Conservation (phyloP, 2,113 vertebrate genomes). For the Menidia beryllina region DNA sequence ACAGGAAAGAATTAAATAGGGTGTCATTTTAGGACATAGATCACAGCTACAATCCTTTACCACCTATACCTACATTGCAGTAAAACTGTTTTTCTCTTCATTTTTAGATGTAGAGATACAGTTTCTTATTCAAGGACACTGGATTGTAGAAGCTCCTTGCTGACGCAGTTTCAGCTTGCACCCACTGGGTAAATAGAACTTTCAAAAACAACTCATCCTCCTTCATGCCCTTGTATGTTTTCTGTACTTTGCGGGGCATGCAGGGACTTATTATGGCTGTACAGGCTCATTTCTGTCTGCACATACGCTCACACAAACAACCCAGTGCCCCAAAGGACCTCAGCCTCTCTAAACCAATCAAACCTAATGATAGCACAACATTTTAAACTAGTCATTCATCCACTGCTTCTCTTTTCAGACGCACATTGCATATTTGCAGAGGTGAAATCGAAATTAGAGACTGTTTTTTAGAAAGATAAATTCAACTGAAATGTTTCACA, state of each 20-base stretch:
- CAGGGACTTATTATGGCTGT: constrained; percentile 12
- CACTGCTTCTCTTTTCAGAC: constrained; percentile 10
- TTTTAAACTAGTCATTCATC: constrained; percentile 55
- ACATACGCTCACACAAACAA: constrained; percentile 27
- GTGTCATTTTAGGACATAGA: background rate
- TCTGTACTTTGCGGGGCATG: constrained; percentile 28
- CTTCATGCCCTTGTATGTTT: constrained; percentile 31
- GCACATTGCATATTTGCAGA: background rate
- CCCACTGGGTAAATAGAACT: constrained; percentile 34
- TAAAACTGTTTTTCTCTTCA: background rate
- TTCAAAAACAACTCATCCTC: constrained; percentile 37
- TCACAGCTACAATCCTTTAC: background rate
- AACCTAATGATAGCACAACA: constrained; percentile 66
- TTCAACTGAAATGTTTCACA: too few species aligned
- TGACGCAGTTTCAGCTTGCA: constrained; percentile 23
- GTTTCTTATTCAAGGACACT: constrained; percentile 29
- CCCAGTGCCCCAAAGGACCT: constrained; percentile 29
- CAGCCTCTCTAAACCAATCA: constrained; percentile 80
- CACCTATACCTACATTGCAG: too few species aligned
- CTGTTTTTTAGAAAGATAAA: too few species aligned
- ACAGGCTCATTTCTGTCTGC: constrained; percentile 15
- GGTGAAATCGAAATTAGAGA: too few species aligned
- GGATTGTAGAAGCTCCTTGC: constrained; percentile 24
- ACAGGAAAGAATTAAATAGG: background rate
- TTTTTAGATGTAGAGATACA: constrained; percentile 1